phyloP scores from a whole-genome alignment of 1,140 invertebrate species.

The Drosophila tsacasi region DNA sequence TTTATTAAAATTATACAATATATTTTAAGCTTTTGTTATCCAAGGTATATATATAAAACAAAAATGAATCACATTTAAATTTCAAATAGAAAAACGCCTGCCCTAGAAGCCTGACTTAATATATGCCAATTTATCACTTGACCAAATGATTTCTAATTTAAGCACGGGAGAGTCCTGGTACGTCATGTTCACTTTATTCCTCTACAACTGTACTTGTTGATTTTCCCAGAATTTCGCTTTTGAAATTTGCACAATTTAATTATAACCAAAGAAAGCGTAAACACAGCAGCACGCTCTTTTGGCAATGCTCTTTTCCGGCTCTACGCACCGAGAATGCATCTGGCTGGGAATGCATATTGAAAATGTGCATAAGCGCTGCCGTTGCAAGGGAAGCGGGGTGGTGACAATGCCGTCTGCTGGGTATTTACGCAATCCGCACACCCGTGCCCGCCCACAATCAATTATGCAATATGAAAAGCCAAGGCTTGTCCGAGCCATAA shows the following conservation, averaged over 20 bases:
- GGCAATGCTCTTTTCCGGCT: conserved; percentile 36
- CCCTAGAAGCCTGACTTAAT: background rate
- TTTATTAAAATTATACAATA: no score
- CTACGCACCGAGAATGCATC: conserved; percentile 47
- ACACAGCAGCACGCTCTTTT: conserved; percentile 24
- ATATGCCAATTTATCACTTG: background rate
- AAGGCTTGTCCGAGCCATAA: conserved; percentile 64
- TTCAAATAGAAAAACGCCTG: background rate
- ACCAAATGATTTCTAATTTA: background rate
- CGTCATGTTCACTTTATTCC: background rate
- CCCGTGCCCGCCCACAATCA: conserved; percentile 58
- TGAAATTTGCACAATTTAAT: conserved; percentile 43
- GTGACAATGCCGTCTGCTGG: conserved; percentile 54
- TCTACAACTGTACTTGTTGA: conserved; percentile 22
- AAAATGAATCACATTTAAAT: background rate
- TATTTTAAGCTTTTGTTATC: background rate
- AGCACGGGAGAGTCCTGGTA: no score
- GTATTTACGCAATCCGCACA: conserved; percentile 45
- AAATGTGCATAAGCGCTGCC: conserved; percentile 65
- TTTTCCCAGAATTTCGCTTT: conserved; percentile 13
- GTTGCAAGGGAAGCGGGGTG: conserved; percentile 4
- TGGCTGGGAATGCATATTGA: conserved; percentile 65
- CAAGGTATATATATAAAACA: background rate
- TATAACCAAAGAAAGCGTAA: conserved; percentile 36
- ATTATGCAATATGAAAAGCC: conserved; percentile 80